These are phyloP conservation scores for Epinotia demarniana DNA, from an alignment of 2,888 invertebrate genomes.

Conservation along the genomic window DNA sequence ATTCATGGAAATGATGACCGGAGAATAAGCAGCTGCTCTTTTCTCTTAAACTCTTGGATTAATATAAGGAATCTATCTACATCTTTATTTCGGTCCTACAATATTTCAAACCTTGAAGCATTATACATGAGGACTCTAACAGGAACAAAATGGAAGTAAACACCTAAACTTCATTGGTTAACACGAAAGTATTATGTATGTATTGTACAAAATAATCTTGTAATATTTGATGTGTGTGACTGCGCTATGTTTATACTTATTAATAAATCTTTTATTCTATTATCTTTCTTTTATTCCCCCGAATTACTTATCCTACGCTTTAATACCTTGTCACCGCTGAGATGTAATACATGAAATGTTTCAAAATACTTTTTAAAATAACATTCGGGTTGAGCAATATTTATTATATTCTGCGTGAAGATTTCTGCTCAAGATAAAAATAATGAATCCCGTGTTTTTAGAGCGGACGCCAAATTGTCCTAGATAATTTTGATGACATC, in stretches of 20 bases:
- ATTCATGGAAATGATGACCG: slow-evolving; percentile 99
- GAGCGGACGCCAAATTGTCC: slow-evolving; percentile 79
- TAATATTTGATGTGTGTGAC: slow-evolving; percentile 81
- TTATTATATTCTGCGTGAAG: slow-evolving; percentile 62
- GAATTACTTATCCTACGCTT: slow-evolving; percentile 45
- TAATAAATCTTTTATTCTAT: slow-evolving; percentile 83
- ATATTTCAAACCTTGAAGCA: slow-evolving; percentile 74
- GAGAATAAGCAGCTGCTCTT: slow-evolving; percentile 87
- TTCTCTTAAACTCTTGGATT: slow-evolving; percentile 71
- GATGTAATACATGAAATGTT: slow-evolving; percentile 49
- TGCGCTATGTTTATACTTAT: slow-evolving; percentile 82
- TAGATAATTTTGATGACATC: slow-evolving; percentile 80
- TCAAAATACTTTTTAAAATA: slow-evolving; percentile 59
- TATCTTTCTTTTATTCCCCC: slow-evolving; percentile 50
- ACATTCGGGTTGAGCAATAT: slow-evolving; percentile 59
- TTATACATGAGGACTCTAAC: slow-evolving; percentile 65
- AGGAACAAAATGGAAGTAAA: slow-evolving; percentile 48
- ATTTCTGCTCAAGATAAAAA: slow-evolving; percentile 74
- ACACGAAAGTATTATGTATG: slow-evolving; percentile 77
- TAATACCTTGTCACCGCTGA: slow-evolving; percentile 46
- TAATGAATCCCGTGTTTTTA: slow-evolving; percentile 74
- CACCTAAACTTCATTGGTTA: slow-evolving; percentile 60
- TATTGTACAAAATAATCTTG: slow-evolving; percentile 80
- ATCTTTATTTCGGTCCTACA: slow-evolving; percentile 72
- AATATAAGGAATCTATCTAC: slow-evolving; percentile 69